Evolutionary conservation across 2,113 vertebrate genomes (phyloP).

Genomic region (Tichodroma muraria): DNA sequence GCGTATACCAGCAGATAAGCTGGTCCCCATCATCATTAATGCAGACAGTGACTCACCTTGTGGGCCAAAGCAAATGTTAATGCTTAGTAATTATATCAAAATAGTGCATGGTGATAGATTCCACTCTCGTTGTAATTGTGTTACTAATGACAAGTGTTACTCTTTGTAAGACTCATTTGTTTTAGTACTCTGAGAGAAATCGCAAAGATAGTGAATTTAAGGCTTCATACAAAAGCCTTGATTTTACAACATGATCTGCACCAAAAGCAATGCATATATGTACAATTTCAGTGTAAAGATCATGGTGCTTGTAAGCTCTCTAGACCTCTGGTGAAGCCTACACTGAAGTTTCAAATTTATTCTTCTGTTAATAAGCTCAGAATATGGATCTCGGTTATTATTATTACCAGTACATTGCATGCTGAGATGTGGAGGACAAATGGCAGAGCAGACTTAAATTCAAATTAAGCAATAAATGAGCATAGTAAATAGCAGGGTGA

Average conservation of each 20-base stretch:
- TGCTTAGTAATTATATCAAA: not conserved
- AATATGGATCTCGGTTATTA: not conserved
- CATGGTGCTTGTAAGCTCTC: not conserved
- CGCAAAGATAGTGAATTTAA: not conserved
- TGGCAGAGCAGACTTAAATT: not conserved
- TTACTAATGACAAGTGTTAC: not conserved
- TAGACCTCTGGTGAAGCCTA: not conserved
- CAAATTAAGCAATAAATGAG: not conserved
- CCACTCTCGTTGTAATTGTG: not conserved
- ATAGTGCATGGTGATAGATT: not conserved
- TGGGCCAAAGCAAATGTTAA: not conserved
- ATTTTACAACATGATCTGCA: not conserved
- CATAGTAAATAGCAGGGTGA: not conserved
- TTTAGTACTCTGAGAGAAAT: not conserved
- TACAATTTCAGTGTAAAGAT: not conserved
- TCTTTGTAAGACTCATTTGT: not conserved
- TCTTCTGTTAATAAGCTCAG: not conserved
- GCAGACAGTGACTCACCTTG: not conserved
- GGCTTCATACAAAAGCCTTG: not conserved
- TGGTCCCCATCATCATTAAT: not conserved
- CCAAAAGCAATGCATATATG: not conserved
- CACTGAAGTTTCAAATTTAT: not conserved
- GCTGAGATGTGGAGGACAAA: not conserved
- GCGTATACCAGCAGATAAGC: not conserved
- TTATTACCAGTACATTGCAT: not conserved